phyloP scores from a whole-genome alignment of 2,113 vertebrate species.

The Conger conger region DNA sequence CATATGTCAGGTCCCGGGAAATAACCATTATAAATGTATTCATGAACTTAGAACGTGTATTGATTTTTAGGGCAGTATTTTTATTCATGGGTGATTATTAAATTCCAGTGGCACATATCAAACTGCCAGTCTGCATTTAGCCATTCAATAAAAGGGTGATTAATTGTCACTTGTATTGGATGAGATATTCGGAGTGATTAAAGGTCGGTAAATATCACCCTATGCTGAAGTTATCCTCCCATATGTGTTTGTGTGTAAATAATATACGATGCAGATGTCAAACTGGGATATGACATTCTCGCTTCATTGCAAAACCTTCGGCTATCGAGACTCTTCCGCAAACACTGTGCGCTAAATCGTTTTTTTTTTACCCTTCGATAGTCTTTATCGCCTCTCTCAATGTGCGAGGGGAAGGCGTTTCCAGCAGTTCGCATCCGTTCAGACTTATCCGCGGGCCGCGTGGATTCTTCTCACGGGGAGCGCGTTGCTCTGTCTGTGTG shows the following conservation, averaged over 20 bases:
- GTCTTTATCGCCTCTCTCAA: not conserved
- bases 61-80: not conserved
- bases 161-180: not conserved
- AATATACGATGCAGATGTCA: not conserved
- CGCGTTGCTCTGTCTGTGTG: not conserved
- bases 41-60: not conserved
- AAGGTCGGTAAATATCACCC: not conserved
- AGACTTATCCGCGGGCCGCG: not conserved
- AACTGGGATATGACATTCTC: not conserved
- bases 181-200: not conserved
- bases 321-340: not conserved
- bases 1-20: not conserved
- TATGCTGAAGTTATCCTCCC: not conserved
- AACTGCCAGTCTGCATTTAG: not conserved
- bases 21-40: not conserved
- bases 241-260: not conserved
- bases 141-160: not conserved
- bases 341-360: not conserved
- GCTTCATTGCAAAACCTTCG: not conserved
- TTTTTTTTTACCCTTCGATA: not conserved
- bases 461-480: not conserved
- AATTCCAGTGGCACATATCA: not conserved
- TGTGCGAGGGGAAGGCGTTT: not conserved
- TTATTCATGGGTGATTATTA: not conserved
- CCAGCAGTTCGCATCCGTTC: not conserved